A percentile compares a stretch with the other conserved stretches of the same genome.
phyloP scores from a whole-genome alignment of 2,888 invertebrate genomes.

The Emmelina monodactyla region DNA sequence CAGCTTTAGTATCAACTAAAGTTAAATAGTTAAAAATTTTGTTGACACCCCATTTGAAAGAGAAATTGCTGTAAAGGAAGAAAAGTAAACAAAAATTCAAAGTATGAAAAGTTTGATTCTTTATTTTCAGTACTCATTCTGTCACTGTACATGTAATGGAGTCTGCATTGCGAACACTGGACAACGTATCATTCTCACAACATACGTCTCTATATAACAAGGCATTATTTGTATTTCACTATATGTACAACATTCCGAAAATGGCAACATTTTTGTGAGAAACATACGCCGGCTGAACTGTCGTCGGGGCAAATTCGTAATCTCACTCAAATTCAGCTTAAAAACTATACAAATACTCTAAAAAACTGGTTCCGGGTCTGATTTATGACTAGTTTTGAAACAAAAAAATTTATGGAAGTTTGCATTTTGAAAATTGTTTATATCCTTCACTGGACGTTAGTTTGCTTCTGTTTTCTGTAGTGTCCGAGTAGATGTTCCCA shows the following conservation, averaged over 20 bases:
- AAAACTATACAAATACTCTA: constrained; percentile 1
- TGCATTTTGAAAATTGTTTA: too few relatives aligned
- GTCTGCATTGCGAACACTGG: constrained; percentile 11
- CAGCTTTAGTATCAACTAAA: too few relatives aligned
- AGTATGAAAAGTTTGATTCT: constrained; percentile 55
- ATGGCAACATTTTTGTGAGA: constrained; percentile 22
- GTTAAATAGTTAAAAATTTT: too few relatives aligned
- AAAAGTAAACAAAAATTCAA: constrained; percentile 30
- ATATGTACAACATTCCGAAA: constrained; percentile 35
- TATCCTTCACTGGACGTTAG: too few relatives aligned
- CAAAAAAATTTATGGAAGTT: too few relatives aligned
- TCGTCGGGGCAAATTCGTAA: constrained; percentile 14
- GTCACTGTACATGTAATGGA: constrained; percentile 32
- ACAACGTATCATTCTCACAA: constrained; percentile 20
- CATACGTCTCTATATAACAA: constrained; percentile 7
- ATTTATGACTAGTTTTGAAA: too few relatives aligned
- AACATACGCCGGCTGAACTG: constrained; percentile 6
- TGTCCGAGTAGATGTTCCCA: too few relatives aligned
- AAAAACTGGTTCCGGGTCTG: too few relatives aligned
- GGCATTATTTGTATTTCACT: constrained; percentile 29
- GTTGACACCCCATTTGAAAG: too few relatives aligned
- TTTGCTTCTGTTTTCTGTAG: too few relatives aligned
- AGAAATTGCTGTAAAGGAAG: constrained; percentile 4
- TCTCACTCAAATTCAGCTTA: constrained; percentile 20
- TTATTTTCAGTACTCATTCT: constrained; percentile 17